Percentiles rank a stretch among this genome's conserved stretches.
These are phyloP conservation scores for Sepiola atlantica DNA, from an alignment of 2,888 invertebrate species.

Conservation along the genomic window DNA sequence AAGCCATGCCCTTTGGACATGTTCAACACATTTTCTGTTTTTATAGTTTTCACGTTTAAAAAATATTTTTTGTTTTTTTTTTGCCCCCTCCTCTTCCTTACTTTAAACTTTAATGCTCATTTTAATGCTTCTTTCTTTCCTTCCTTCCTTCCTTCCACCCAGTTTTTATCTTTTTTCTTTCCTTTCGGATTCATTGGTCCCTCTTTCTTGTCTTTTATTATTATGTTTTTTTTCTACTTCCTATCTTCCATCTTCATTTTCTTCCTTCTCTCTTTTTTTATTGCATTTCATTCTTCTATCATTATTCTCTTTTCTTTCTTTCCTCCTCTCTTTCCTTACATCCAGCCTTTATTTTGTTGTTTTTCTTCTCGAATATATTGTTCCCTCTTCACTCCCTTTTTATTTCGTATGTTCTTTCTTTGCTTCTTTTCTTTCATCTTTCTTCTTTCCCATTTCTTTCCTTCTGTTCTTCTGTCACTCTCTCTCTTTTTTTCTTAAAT, in stretches of 20 bases:
- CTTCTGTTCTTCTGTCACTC: not conserved
- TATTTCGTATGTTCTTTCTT: not conserved
- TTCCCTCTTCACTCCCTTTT: not conserved
- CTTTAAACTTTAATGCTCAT: not conserved
- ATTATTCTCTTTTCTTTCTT: not conserved
- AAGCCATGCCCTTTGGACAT: not conserved
- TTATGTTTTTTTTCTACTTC: not conserved
- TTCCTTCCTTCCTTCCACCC: accelerated
- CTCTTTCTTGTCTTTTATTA: not conserved
- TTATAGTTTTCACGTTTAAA: not conserved
- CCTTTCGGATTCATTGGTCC: not conserved
- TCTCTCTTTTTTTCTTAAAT: not conserved
- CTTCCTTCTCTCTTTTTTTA: not conserved
- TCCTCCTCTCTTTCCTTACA: too few species aligned
- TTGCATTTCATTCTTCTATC: not conserved
- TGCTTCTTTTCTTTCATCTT: not conserved
- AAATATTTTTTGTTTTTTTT: not conserved
- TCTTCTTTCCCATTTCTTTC: not conserved
- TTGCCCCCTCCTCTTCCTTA: not conserved
- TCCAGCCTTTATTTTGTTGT: not conserved
- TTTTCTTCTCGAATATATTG: not conserved
- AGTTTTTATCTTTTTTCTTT: not conserved
- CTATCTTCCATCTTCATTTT: not conserved
- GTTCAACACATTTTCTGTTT: not conserved
- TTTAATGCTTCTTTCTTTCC: not conserved